Evolutionary conservation across 2,888 invertebrate genomes (phyloP).

Genomic region (Andrena bucephala): DNA sequence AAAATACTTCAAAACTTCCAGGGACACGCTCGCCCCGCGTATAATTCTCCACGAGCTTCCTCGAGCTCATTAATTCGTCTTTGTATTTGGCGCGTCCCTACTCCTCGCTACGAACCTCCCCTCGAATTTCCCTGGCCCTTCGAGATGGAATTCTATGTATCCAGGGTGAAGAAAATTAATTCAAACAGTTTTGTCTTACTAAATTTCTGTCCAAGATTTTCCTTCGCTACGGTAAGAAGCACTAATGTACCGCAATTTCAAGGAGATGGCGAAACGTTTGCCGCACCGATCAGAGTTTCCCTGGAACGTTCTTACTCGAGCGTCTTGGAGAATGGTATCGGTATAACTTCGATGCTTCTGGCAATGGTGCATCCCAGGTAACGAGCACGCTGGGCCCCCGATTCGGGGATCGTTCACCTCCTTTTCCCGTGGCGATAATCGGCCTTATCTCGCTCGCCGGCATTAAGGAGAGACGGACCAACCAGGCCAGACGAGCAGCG

Average conservation of each 20-base stretch:
- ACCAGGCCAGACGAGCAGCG: constrained; percentile 63
- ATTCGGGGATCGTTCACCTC: constrained; percentile 28
- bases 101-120: neutral
- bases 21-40: constrained; percentile 11
- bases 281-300: constrained; percentile 3
- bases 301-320: neutral
- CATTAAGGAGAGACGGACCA: constrained; percentile 64
- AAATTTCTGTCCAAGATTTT: neutral
- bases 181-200: neutral
- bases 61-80: constrained; percentile 46
- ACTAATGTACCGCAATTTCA: too few relatives aligned
- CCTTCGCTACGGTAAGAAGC: too few relatives aligned
- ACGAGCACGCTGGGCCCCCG: constrained; percentile 21
- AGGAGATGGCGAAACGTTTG: neutral
- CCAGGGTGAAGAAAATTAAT: neutral
- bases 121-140: neutral
- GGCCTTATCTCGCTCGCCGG: constrained; percentile 69
- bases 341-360: constrained; percentile 16
- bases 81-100: constrained; percentile 17
- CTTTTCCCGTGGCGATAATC: constrained; percentile 45
- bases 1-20: constrained; percentile 69
- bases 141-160: neutral
- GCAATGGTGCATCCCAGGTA: constrained; percentile 26
- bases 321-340: constrained; percentile 22
- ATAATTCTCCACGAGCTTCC: constrained; percentile 38